These are phyloP conservation scores for Nasonia oneida DNA, from an alignment of 2,888 invertebrate genomes.

Conservation along the genomic window DNA sequence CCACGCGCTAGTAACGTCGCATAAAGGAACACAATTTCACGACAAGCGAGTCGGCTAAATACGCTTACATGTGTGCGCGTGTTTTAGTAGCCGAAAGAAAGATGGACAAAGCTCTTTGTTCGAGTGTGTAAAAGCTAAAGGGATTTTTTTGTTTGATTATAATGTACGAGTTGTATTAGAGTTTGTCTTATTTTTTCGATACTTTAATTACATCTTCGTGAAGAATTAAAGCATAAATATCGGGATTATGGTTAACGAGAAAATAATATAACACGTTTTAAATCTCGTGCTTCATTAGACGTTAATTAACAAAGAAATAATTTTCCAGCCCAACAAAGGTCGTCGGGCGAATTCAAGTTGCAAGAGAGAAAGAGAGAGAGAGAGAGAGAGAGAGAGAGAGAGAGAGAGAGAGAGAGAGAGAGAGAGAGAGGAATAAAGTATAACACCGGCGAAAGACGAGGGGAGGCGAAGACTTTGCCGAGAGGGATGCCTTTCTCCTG, in stretches of 20 bases:
- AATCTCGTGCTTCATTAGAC: background rate
- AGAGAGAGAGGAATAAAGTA: background rate
- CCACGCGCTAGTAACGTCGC: constrained; percentile 30
- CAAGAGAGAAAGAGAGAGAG: background rate
- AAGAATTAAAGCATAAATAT: too few relatives aligned
- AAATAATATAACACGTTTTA: too few relatives aligned
- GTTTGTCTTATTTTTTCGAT: too few relatives aligned
- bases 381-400: background rate
- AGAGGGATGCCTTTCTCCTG: background rate
- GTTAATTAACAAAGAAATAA: background rate
- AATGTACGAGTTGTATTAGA: too few relatives aligned
- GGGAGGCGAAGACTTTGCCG: background rate
- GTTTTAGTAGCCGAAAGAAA: background rate
- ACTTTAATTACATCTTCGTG: too few relatives aligned
- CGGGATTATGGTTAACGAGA: too few relatives aligned
- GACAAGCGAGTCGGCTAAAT: constrained; percentile 19
- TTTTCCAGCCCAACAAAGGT: background rate
- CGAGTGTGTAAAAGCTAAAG: background rate
- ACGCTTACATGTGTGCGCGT: background rate
- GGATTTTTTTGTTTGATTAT: background rate
- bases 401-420: background rate
- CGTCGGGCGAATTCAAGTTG: background rate
- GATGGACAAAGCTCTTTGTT: background rate
- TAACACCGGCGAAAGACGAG: background rate
- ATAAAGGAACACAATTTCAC: constrained; percentile 34